Evolutionary conservation across 2,888 invertebrate species (phyloP).

Genomic region (Mayetiola destructor): DNA sequence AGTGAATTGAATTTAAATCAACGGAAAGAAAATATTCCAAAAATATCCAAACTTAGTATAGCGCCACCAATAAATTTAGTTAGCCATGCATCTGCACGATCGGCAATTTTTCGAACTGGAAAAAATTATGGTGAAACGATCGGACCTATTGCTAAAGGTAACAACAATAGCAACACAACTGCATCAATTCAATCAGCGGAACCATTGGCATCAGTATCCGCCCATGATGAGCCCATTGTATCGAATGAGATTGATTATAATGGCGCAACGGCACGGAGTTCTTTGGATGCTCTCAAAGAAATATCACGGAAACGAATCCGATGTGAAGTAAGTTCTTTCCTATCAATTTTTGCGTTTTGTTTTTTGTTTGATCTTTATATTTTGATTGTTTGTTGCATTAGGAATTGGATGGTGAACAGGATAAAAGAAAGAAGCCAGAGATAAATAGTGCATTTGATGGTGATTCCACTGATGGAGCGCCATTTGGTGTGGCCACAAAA

Average conservation of each 20-base stretch:
- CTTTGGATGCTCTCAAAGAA: slow-evolving; percentile 41
- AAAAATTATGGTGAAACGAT: background rate
- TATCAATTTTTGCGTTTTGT: background rate
- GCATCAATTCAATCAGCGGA: background rate
- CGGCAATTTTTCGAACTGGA: slow-evolving; percentile 3
- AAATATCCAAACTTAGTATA: slow-evolving; percentile 25
- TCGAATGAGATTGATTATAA: slow-evolving; percentile 31
- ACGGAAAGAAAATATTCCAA: slow-evolving; percentile 24
- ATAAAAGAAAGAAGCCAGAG: background rate
- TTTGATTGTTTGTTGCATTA: background rate
- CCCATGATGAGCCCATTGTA: slow-evolving; percentile 30
- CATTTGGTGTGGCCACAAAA: background rate
- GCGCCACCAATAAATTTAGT: slow-evolving; percentile 27
- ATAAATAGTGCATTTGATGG: background rate
- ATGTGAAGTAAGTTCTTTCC: slow-evolving; percentile 28
- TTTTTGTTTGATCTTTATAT: background rate
- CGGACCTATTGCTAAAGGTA: background rate
- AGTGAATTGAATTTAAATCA: slow-evolving; percentile 22
- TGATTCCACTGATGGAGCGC: background rate
- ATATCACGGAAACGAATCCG: slow-evolving; percentile 42
- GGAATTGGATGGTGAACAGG: slow-evolving; percentile 8
- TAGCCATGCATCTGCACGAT: slow-evolving; percentile 1
- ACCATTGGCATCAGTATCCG: slow-evolving; percentile 17
- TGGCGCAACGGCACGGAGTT: slow-evolving; percentile 34
- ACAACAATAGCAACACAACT: background rate